A percentile compares a stretch with the other conserved stretches of the same genome.
Evolutionary conservation across 2,888 invertebrate genomes (phyloP).

Genomic region (Idaea dimidiata): DNA sequence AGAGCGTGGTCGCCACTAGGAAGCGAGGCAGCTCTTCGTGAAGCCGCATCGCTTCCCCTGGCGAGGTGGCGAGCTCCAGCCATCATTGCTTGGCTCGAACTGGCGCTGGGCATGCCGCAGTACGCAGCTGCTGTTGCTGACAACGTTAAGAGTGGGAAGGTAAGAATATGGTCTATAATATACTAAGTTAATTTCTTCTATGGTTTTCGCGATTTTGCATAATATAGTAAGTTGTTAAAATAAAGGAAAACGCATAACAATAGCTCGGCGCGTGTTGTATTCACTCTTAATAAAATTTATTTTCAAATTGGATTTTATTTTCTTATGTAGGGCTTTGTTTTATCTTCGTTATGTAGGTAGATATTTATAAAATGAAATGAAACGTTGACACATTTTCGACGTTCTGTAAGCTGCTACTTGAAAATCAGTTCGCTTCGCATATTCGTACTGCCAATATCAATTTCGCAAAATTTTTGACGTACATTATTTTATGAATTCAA

Average conservation of each 20-base stretch:
- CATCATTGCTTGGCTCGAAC: slow-evolving; percentile 96
- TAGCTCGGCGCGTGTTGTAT: too few species aligned
- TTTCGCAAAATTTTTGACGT: neutral
- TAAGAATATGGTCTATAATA: slow-evolving; percentile 48
- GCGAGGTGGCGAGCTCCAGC: slow-evolving; percentile 96
- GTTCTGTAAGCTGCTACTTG: neutral
- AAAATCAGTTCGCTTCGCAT: neutral
- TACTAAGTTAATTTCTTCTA: too few species aligned
- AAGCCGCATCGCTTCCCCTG: slow-evolving; percentile 91
- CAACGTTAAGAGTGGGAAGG: slow-evolving; percentile 97
- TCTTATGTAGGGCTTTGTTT: too few species aligned
- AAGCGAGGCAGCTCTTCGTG: slow-evolving; percentile 90
- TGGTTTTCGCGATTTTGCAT: too few species aligned
- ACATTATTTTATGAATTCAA: slow-evolving; percentile 7
- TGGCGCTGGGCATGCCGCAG: slow-evolving; percentile 96
- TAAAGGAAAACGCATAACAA: neutral
- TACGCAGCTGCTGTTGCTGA: slow-evolving; percentile 94
- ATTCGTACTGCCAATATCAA: neutral
- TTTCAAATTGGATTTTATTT: too few species aligned
- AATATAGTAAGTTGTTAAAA: too few species aligned
- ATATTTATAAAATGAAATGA: neutral
- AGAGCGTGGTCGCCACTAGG: slow-evolving; percentile 86
- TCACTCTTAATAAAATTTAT: too few species aligned
- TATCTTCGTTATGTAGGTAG: neutral
- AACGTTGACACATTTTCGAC: neutral